Conservation (phyloP, 2,113 vertebrate species). For the Ciconia stormi region DNA sequence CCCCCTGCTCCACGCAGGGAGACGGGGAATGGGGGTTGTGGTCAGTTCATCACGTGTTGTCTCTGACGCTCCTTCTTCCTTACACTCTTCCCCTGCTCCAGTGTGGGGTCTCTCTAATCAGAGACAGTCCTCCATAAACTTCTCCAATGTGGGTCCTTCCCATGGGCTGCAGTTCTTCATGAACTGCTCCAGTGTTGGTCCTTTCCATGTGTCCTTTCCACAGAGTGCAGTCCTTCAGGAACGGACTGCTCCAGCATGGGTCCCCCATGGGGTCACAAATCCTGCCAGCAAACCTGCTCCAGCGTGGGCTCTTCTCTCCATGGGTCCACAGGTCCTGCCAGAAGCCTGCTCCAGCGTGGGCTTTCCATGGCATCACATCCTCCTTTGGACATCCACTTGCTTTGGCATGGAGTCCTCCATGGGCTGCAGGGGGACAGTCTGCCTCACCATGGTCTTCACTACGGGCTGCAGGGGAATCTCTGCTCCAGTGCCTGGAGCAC, state of each 20-base stretch:
- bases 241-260: neutral
- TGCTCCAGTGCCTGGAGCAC: accelerated
- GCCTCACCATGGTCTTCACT: neutral
- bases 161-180: neutral
- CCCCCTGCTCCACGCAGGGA: accelerated
- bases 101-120: neutral
- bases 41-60: neutral
- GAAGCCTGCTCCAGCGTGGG: neutral
- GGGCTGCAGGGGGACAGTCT: neutral
- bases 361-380: neutral
- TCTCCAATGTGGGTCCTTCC: neutral
- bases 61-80: neutral
- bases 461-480: neutral
- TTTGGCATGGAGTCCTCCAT: neutral
- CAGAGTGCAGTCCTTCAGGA: neutral
- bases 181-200: too few relatives aligned
- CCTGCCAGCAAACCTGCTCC: neutral
- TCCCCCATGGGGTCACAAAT: too few relatives aligned
- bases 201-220: neutral
- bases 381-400: neutral
- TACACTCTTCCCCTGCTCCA: neutral
- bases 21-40: accelerated
- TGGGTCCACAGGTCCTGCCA: neutral
- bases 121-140: neutral
- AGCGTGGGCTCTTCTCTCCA: neutral